Evolutionary conservation across 2,797 vertebrate genomes (phyloP), one percentile per base, ranked within the genome.

Genomic region (Eleutherodactylus coqui): DNA sequence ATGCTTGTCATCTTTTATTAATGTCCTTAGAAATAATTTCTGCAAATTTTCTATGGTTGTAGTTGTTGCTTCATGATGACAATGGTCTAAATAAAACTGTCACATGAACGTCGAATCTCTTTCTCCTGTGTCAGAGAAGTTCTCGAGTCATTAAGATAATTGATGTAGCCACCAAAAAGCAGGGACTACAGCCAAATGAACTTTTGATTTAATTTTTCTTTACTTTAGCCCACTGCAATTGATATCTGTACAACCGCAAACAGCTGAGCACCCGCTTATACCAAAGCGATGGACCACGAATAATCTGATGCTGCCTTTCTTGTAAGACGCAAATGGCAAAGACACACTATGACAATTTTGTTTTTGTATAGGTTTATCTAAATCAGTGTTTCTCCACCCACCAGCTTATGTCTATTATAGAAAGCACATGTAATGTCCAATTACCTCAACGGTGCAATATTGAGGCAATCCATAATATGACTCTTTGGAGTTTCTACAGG

Each of bases 61-160:
- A 62, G 58, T 29, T 62, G 29, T 60, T 11, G 58, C 58, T 45
- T 81, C 58, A 81, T 47, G 43, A 81, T 69, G 58, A 81, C 79
- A 43, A 62, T 45, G 79, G 49, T 67, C 8, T 17, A 81, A 81
- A 81, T 81, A 67, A 81, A 81, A 47, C 41, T 81, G 58, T 62
- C 58, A 62, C 27, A 29, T 62, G n/a, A 62, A 32, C 32, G 58
- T 62, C 58, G 13, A 29, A 6, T 19, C 36, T n/a, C 9, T 49
- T 67, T 62, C 3, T 62, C 69, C 32, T 17, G 13, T 45, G 41
- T 67, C 41, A 13, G 27, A 29, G 29, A 69, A 29, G 17, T 2
- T 19, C 62, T 51, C 79, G 51, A 53, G 67, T 49, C 60, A 70
- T 82, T 69, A 51, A 53, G 29, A 70, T 82, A 70, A 70, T 69